Conservation (phyloP, 37 sponge, comb jelly and placozoan species). For the Bolinopsis microptera region DNA sequence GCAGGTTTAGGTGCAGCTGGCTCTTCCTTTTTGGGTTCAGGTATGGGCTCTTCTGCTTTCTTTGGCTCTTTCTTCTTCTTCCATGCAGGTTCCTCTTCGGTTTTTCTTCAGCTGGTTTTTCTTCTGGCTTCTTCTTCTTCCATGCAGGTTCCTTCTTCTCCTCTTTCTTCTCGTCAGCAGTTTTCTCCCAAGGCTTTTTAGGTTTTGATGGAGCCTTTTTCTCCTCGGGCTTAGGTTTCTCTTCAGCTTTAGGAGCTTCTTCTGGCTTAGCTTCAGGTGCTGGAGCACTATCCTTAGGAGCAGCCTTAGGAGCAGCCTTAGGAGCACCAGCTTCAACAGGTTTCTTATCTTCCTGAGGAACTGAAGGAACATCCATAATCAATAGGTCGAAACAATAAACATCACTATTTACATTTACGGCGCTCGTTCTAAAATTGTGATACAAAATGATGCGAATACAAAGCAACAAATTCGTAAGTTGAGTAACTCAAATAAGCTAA, state of each 20-base stretch:
- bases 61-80: constrained; percentile 9
- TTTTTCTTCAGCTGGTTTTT: constrained; percentile 25
- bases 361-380: background rate
- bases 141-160: background rate
- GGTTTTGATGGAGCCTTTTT: constrained; percentile 24
- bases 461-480: too few relatives aligned
- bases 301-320: background rate
- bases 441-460: too few relatives aligned
- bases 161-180: constrained; percentile 15
- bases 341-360: background rate
- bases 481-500: too few relatives aligned
- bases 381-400: too few relatives aligned
- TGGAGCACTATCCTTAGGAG: background rate
- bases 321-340: background rate
- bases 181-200: constrained; percentile 45
- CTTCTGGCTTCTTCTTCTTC: constrained; percentile 32
- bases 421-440: too few relatives aligned
- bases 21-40: constrained; percentile 1
- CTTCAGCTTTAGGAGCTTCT: background rate
- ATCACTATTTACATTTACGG: too few relatives aligned
- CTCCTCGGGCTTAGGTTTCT: background rate
- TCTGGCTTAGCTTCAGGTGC: background rate
- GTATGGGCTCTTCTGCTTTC: background rate
- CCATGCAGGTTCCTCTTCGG: background rate
- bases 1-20: background rate